Percentiles rank a stretch among this genome's conserved stretches.
phyloP scores from a whole-genome alignment of 2,888 invertebrate genomes.

The Xestia rhomboidea region DNA sequence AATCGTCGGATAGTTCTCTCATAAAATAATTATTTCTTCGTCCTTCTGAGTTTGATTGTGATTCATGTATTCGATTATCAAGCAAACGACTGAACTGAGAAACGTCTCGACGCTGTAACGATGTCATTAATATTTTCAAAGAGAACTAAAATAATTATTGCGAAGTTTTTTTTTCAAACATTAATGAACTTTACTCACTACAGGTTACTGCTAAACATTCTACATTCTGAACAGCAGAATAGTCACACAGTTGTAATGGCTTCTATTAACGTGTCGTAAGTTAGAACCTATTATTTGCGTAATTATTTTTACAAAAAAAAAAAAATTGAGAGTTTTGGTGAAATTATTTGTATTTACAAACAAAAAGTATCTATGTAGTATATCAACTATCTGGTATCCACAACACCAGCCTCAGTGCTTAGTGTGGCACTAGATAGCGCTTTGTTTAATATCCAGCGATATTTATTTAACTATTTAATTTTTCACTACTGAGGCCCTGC shows the following conservation, averaged over 20 bases:
- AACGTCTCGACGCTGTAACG: conserved; percentile 78
- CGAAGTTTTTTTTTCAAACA: not conserved
- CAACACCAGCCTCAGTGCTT: too few species aligned
- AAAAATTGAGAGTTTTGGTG: too few species aligned
- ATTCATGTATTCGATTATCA: conserved; percentile 85
- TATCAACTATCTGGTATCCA: too few species aligned
- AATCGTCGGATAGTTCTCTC: conserved; percentile 65
- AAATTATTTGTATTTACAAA: too few species aligned
- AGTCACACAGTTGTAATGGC: not conserved
- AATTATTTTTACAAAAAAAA: not conserved
- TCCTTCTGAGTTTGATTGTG: conserved; percentile 83
- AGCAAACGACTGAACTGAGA: conserved; percentile 81
- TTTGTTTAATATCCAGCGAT: too few species aligned
- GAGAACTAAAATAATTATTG: conserved; percentile 46
- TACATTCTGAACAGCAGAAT: not conserved
- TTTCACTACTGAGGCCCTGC: too few species aligned
- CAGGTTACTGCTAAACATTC: not conserved
- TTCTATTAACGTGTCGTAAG: not conserved
- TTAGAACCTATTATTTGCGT: not conserved
- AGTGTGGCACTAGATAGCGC: too few species aligned
- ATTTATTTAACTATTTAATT: too few species aligned
- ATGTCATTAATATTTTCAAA: conserved; percentile 80
- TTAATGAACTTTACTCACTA: not conserved
- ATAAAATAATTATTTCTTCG: conserved; percentile 81
- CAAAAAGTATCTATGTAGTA: too few species aligned